Evolutionary conservation across 1,140 invertebrate species (phyloP).

Genomic region (Streblospio benedicti): DNA sequence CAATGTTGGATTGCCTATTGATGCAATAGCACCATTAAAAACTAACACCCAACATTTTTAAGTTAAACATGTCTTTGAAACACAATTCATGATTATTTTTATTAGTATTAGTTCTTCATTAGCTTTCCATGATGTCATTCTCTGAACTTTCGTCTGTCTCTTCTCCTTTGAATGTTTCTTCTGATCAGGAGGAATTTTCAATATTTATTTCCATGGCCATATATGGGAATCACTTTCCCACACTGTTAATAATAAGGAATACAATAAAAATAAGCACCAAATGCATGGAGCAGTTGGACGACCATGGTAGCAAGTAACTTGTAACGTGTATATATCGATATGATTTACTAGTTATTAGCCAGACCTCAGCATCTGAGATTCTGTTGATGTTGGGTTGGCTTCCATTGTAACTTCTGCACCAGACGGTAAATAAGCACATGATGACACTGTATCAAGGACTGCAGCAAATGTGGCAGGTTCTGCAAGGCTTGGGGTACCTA

Average conservation of each 20-base stretch:
- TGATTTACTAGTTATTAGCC: background rate
- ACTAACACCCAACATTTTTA: too few relatives aligned
- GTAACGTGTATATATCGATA: background rate
- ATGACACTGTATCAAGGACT: conserved; percentile 23
- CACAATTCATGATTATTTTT: too few relatives aligned
- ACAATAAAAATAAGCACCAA: conserved; percentile 5
- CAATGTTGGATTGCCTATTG: too few relatives aligned
- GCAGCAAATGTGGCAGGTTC: conserved; percentile 25
- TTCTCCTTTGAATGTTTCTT: too few relatives aligned
- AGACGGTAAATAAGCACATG: conserved; percentile 6
- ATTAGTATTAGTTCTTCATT: too few relatives aligned
- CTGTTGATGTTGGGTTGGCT: conserved; percentile 31
- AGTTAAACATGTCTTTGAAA: too few relatives aligned
- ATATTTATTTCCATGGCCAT: too few relatives aligned
- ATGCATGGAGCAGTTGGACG: background rate
- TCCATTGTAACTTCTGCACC: conserved; percentile 33
- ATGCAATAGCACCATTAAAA: too few relatives aligned
- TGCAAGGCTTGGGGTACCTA: conserved; percentile 41
- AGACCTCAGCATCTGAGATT: conserved; percentile 25
- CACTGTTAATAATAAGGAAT: background rate
- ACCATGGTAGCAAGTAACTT: background rate
- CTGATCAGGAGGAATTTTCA: too few relatives aligned
- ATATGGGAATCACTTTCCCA: background rate
- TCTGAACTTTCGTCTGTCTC: too few relatives aligned
- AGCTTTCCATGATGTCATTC: too few relatives aligned